A percentile compares a stretch with the other conserved stretches of the same genome.
phyloP scores from a whole-genome alignment of 2,888 invertebrate genomes.

The Ceriagrion tenellum region DNA sequence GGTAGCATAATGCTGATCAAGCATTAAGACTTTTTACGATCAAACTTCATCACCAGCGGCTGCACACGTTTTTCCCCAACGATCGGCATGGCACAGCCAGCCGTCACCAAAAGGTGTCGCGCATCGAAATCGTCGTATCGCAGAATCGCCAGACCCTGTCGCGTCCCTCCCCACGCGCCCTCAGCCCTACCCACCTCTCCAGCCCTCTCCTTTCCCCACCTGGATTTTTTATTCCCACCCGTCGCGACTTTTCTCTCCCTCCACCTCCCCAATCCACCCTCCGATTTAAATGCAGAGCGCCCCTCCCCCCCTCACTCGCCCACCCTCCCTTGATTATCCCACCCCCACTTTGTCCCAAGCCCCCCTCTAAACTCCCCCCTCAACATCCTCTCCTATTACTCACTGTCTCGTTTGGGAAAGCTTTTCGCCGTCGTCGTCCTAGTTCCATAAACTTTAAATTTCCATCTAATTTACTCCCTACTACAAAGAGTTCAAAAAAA shows the following conservation, averaged over 20 bases:
- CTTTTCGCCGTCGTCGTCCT: slow-evolving; percentile 54
- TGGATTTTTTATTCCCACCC: background rate
- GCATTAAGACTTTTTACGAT: too few species aligned
- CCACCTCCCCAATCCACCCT: background rate
- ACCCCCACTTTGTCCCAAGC: background rate
- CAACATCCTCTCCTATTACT: slow-evolving; percentile 57
- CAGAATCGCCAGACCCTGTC: background rate
- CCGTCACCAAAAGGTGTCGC: background rate
- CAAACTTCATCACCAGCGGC: too few species aligned
- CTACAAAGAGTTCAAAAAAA: background rate
- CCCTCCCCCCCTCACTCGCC: background rate
- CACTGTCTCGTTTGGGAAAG: slow-evolving; percentile 59
- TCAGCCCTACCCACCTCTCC: background rate
- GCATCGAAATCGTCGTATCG: background rate
- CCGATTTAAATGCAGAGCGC: background rate
- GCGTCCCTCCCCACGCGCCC: background rate
- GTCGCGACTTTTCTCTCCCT: background rate
- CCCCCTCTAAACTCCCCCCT: background rate
- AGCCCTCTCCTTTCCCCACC: background rate
- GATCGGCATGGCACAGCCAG: background rate
- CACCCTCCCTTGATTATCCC: background rate
- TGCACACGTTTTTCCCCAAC: background rate
- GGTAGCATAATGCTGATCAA: too few species aligned
- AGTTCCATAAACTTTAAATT: slow-evolving; percentile 67
- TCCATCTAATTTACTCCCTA: slow-evolving; percentile 56